phyloP scores from a whole-genome alignment of 2,888 invertebrate species.

The Amphiduros pacificus region DNA sequence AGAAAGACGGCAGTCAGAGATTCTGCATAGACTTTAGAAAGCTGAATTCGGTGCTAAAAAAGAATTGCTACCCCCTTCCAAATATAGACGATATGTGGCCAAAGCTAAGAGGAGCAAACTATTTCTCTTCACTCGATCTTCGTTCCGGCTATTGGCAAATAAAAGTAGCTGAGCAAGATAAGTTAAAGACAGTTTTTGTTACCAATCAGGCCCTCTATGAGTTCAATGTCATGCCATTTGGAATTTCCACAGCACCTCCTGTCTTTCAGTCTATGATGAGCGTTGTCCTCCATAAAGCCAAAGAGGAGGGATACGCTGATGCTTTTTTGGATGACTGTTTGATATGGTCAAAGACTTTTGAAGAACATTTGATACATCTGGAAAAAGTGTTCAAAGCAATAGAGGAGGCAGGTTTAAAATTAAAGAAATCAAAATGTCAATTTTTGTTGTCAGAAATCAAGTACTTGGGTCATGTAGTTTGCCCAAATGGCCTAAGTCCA shows the following conservation, averaged over 20 bases:
- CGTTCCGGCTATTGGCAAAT: conserved; percentile 1
- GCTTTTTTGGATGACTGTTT: conserved; percentile 26
- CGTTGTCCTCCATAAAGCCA: neutral
- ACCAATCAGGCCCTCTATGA: neutral
- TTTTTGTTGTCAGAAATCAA: neutral
- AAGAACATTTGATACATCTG: conserved; percentile 16
- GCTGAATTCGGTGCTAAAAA: neutral
- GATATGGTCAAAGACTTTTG: conserved; percentile 5
- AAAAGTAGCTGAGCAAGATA: neutral
- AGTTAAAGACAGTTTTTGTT: neutral
- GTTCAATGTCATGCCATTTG: conserved; percentile 3
- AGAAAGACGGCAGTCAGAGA: neutral
- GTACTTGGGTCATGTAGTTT: neutral
- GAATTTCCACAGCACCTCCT: neutral
- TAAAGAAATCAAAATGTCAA: neutral
- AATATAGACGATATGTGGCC: neutral
- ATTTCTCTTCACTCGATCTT: neutral
- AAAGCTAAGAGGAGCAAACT: neutral
- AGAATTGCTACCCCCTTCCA: neutral
- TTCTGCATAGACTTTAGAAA: neutral
- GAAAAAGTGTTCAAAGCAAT: neutral
- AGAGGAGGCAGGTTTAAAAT: neutral
- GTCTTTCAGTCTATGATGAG: conserved; percentile 21
- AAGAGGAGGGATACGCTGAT: too few relatives aligned
- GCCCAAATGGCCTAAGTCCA: neutral